phyloP scores from a whole-genome alignment of 2,888 invertebrate species.

The Callyntrura sp. region DNA sequence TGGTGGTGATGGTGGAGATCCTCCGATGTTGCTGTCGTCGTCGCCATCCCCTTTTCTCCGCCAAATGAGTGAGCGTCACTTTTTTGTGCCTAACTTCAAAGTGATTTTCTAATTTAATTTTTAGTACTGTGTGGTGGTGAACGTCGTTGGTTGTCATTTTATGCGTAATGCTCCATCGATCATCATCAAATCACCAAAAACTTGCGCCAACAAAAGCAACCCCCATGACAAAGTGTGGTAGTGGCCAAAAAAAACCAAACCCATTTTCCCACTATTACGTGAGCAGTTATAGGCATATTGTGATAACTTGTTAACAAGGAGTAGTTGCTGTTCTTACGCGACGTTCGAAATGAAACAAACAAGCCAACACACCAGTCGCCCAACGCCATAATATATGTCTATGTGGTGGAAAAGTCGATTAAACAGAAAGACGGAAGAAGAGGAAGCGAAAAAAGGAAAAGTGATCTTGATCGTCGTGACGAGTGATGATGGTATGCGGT shows the following conservation, averaged over 20 bases:
- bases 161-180: slow-evolving; percentile 27
- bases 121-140: background rate
- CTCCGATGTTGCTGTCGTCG: background rate
- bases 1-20: slow-evolving; percentile 10
- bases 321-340: background rate
- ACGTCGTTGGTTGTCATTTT: slow-evolving; percentile 17
- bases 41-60: slow-evolving; percentile 29
- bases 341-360: background rate
- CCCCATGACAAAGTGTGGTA: background rate
- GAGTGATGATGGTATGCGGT: slow-evolving; percentile 37
- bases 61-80: slow-evolving; percentile 65
- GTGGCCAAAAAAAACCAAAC: slow-evolving; percentile 3
- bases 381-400: no score
- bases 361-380: no score
- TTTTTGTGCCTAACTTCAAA: slow-evolving; percentile 13
- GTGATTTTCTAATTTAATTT: slow-evolving; percentile 34
- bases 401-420: slow-evolving; percentile 34
- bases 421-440: slow-evolving; percentile 59
- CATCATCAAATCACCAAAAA: no score
- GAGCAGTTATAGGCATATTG: no score
- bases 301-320: background rate
- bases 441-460: slow-evolving; percentile 63
- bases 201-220: background rate
- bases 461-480: slow-evolving; percentile 64
- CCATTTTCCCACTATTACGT: slow-evolving; percentile 20